Evolutionary conservation across 2,888 invertebrate genomes (phyloP), one percentile per base, ranked within the genome.

Genomic region (Harpalus rufipes): DNA sequence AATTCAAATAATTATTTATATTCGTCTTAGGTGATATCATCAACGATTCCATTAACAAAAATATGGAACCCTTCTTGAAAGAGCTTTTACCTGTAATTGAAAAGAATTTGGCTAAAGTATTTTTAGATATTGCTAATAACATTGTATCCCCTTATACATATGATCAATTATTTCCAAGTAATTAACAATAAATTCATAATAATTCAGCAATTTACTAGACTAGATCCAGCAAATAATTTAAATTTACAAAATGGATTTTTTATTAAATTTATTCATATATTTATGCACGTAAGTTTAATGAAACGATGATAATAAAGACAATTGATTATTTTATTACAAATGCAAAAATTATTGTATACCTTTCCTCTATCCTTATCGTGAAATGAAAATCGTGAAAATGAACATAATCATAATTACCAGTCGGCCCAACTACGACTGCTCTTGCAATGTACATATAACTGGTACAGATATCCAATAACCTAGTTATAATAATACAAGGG

Each of bases 71-170:
- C 0, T 93, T 94, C 87, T 86, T 92, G 32, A 90, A 90, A 61
- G 93, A 94, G 86, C 87, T 94, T 7, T 90, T 92, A 88, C 94
- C 94, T 0, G 88, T 92, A 0, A 90, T 94, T 25, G 93, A 93
- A 87, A 91, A 89, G 85, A 91, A 92, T 0, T 89, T 93, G 3
- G 89, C 91, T 0, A 87, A 88, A 2, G 89, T 91, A 12, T 92
- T 93, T 87, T 87, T 91, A 68, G 89, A 91, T 4, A 91, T 93
- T 85, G 91, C 91, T 0, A 93, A 93, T 86, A 91, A 90, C 85
- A 92, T 94, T 63, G 90, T 93, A 10, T 87, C 88, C 39, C 89
- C 91, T 1, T 93, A 92, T 86, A 91, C 92, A 0, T 92, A 89
- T 86, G 88, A 91, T 0, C 92, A 92, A 88, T 89, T 93, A 0